Evolutionary conservation across 1,140 invertebrate genomes (phyloP), one percentile per base, ranked within the genome.

Genomic region (Streblospio benedicti): DNA sequence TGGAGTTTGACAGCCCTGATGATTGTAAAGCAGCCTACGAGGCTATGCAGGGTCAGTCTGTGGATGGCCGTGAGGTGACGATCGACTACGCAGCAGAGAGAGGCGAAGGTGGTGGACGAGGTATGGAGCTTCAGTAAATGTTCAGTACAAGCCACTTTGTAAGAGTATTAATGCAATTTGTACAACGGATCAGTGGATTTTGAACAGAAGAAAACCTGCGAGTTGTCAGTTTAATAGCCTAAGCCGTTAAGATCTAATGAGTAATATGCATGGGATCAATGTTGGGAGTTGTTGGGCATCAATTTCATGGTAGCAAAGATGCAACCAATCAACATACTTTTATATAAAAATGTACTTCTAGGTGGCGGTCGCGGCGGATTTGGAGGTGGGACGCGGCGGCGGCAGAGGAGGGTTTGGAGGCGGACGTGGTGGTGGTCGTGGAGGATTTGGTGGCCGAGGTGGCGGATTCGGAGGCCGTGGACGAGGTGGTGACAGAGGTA

Each of bases 1-100:
- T 72, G 32, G 70, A 72, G 49, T 72, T 67, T 50, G 62, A 67
- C 25, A 43, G 47, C 23, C 52, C 64, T 18, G 68, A 70, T 2
- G 68, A 63, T 33, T 69, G 69, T 4, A 57, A 66, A 35, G 53
- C 49, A 27, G 69, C 70, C 2, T 66, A 52, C 47, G 65, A 70
- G n/a, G 25, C 59, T 0, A 72, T 68, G 63, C 64, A 69, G 47
- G 69, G 65, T 28, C 25, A 64, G 33, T 66, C 69, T 27, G 62
- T 72, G 28, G 64, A 69, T 56, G 70, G 69, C n/a, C 61, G 68
- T 28, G 55, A 67, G 31, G 52, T 70, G 16, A 62, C 58, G 23
- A 27, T 70, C n/a, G 65, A 68, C 54, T 70, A 67, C 59, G 66
- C 68, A 45, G 54, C 56, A 27, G 60, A 63, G 32, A 41, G 52